phyloP scores from a whole-genome alignment of 2,888 invertebrate genomes.

The Cephus pulcher region DNA sequence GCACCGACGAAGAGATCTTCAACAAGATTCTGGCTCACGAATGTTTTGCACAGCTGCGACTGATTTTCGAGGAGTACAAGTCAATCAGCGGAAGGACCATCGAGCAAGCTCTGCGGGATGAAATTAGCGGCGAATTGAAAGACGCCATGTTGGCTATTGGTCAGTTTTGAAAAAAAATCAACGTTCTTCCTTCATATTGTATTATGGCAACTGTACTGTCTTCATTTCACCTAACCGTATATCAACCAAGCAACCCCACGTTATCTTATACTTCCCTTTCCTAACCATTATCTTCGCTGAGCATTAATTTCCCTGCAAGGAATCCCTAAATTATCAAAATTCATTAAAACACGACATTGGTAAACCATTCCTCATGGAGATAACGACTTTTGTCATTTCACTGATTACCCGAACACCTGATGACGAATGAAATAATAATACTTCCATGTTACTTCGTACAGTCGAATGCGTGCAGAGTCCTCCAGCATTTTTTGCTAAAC shows the following conservation, averaged over 20 bases:
- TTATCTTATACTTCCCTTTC: background rate
- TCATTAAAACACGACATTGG: background rate
- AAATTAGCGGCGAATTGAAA: slow-evolving; percentile 75
- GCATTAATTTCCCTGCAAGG: background rate
- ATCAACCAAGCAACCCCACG: no score
- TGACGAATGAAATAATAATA: background rate
- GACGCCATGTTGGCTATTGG: slow-evolving; percentile 79
- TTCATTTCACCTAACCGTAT: background rate
- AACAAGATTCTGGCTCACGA: slow-evolving; percentile 79
- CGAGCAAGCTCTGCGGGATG: slow-evolving; percentile 78
- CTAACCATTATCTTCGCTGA: background rate
- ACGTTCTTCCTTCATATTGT: slow-evolving; percentile 9
- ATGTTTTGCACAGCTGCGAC: slow-evolving; percentile 78
- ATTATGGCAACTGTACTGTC: background rate
- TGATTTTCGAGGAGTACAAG: slow-evolving; percentile 81
- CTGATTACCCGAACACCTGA: background rate
- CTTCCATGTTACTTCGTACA: slow-evolving; percentile 58
- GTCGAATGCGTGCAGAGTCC: slow-evolving; percentile 79
- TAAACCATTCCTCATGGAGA: background rate
- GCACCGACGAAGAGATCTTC: slow-evolving; percentile 81
- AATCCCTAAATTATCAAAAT: background rate
- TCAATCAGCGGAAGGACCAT: slow-evolving; percentile 78
- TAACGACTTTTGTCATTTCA: background rate
- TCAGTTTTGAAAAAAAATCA: slow-evolving; percentile 50
- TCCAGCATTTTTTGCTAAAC: slow-evolving; percentile 77